A percentile compares a stretch with the other conserved stretches of the same genome.
Evolutionary conservation across 2,888 invertebrate genomes (phyloP).

Genomic region (Heliconius aoede): DNA sequence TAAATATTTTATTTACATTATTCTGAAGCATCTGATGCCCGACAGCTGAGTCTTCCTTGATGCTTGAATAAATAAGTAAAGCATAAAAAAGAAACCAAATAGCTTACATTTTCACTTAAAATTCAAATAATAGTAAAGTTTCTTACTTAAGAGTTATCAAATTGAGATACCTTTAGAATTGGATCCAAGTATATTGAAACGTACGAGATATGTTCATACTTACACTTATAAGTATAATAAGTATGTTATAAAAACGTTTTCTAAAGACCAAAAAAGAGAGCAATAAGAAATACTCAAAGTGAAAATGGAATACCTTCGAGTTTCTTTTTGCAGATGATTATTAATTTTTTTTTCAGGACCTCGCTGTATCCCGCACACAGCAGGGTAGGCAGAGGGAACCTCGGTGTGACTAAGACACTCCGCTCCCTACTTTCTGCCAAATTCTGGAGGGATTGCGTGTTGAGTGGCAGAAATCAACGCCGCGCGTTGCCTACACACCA

Average conservation of each 20-base stretch:
- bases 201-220: not conserved
- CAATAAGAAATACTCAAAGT: too few species aligned
- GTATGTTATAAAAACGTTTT: not conserved
- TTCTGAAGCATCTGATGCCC: not conserved
- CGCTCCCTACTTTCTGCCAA: too few species aligned
- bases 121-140: not conserved
- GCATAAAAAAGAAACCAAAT: not conserved
- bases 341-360: too few species aligned
- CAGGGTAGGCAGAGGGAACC: too few species aligned
- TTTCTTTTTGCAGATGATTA: too few species aligned
- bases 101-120: not conserved
- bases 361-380: too few species aligned
- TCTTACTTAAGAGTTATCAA: not conserved
- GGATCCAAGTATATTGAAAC: not conserved
- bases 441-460: too few species aligned
- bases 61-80: slow-evolving; percentile 5
- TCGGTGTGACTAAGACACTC: too few species aligned
- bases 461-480: too few species aligned
- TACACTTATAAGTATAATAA: not conserved
- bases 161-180: not conserved
- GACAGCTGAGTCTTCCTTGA: slow-evolving; percentile 5
- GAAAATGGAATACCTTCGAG: too few species aligned
- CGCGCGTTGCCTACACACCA: too few species aligned
- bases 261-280: not conserved
- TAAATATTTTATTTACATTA: slow-evolving; percentile 1